Conservation (phyloP, 2,888 invertebrate genomes). For the Tenthredo scrophulariae region DNA sequence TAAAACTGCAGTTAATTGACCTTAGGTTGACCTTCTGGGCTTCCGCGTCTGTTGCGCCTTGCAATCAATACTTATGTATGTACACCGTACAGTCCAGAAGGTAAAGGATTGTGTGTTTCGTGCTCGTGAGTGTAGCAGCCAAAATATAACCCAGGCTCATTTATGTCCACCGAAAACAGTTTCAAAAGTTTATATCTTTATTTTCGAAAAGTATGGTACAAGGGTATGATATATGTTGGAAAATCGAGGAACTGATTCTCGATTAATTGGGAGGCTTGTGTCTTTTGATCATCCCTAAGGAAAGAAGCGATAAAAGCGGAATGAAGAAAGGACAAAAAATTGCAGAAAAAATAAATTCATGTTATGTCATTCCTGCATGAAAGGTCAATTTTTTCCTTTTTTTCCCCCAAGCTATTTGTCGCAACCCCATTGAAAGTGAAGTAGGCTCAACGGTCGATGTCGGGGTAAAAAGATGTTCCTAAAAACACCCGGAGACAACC, state of each 20-base stretch:
- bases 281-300: not conserved
- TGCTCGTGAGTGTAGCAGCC: not conserved
- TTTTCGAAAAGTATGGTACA: not conserved
- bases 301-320: not conserved
- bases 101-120: conserved; percentile 23
- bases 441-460: not conserved
- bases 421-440: conserved; percentile 1
- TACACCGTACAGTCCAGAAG: conserved; percentile 18
- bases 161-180: not conserved
- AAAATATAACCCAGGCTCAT: not conserved
- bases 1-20: conserved; percentile 40
- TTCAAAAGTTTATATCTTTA: not conserved
- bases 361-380: not conserved
- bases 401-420: not conserved
- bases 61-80: conserved; percentile 48
- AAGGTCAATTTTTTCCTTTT: not conserved
- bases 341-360: not conserved
- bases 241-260: not conserved
- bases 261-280: not conserved
- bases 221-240: not conserved
- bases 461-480: not conserved
- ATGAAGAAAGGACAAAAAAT: not conserved
- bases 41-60: conserved; percentile 50
- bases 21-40: conserved; percentile 40
- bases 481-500: not conserved